phyloP scores from a whole-genome alignment of 2,113 vertebrate genomes.

The Colaptes auratus region DNA sequence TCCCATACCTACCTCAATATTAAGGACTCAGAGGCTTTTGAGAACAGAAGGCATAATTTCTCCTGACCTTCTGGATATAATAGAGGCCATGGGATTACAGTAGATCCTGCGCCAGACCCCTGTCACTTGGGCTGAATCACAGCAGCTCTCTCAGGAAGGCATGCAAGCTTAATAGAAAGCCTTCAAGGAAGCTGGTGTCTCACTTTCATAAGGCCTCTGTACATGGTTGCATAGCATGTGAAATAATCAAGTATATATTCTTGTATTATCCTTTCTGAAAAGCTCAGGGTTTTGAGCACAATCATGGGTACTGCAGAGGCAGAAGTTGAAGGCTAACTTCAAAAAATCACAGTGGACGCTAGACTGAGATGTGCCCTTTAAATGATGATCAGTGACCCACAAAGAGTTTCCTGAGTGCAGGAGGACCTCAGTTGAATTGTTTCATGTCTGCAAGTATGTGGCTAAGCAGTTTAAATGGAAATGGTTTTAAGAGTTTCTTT shows the following conservation, averaged over 20 bases:
- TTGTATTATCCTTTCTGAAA: constrained; percentile 21
- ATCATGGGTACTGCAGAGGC: constrained; percentile 26
- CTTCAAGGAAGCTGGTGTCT: neutral
- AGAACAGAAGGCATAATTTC: constrained; percentile 24
- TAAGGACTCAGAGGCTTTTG: constrained; percentile 6
- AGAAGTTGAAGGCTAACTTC: constrained; percentile 67
- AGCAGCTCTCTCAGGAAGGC: neutral
- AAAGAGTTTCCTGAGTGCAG: constrained; percentile 67
- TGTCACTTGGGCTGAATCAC: neutral
- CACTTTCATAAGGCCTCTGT: neutral
- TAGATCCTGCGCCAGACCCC: neutral
- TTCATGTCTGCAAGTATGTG: constrained; percentile 49
- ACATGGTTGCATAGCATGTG: fast-evolving
- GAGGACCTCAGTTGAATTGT: constrained; percentile 44
- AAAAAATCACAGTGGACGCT: constrained; percentile 57
- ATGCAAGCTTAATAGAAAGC: neutral
- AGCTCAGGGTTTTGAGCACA: constrained; percentile 20
- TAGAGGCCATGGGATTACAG: neutral
- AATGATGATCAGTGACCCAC: constrained; percentile 68
- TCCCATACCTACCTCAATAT: constrained; percentile 33
- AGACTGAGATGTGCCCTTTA: constrained; percentile 56
- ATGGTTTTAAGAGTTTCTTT: neutral
- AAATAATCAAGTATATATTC: neutral
- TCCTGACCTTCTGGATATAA: constrained; percentile 34
- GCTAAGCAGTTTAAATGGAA: constrained; percentile 68